Conservation (phyloP, 2,797 vertebrate species). For the Poecilia gillii region DNA sequence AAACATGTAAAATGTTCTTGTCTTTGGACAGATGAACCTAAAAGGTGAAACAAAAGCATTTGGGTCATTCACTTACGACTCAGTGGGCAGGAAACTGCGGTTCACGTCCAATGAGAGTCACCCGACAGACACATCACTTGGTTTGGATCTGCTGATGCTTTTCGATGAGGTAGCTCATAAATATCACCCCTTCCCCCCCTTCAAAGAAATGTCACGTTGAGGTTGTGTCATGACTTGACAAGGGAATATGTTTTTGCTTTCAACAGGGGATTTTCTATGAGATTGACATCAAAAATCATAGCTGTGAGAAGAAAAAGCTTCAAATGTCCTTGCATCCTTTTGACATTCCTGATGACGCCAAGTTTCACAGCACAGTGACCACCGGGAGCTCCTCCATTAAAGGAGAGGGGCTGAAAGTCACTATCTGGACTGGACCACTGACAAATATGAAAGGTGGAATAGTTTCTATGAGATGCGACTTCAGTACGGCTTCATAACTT, state of each 20-base stretch:
- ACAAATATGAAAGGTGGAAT: slow-evolving; percentile 61
- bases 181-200: neutral
- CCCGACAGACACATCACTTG: slow-evolving; percentile 55
- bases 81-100: slow-evolving; percentile 73
- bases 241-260: neutral
- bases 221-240: neutral
- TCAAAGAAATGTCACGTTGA: neutral
- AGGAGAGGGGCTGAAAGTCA: slow-evolving; percentile 76
- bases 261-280: slow-evolving; percentile 79
- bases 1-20: slow-evolving; percentile 7
- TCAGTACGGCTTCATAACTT: neutral
- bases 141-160: slow-evolving; percentile 78
- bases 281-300: slow-evolving; percentile 81
- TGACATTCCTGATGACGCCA: slow-evolving; percentile 74
- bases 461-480: neutral
- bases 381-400: slow-evolving; percentile 64
- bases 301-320: slow-evolving; percentile 78
- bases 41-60: slow-evolving; percentile 60
- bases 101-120: slow-evolving; percentile 73
- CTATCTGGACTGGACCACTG: slow-evolving; percentile 66
- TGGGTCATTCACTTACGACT: slow-evolving; percentile 76
- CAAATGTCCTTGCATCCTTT: slow-evolving; percentile 70
- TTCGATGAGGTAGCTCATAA: slow-evolving; percentile 76
- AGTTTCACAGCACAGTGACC: slow-evolving; percentile 25
- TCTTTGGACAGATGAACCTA: slow-evolving; percentile 45